Percentiles rank a stretch among this genome's conserved stretches.
phyloP scores from a whole-genome alignment of 2,888 invertebrate species.

The Lasioglossum marginatum region DNA sequence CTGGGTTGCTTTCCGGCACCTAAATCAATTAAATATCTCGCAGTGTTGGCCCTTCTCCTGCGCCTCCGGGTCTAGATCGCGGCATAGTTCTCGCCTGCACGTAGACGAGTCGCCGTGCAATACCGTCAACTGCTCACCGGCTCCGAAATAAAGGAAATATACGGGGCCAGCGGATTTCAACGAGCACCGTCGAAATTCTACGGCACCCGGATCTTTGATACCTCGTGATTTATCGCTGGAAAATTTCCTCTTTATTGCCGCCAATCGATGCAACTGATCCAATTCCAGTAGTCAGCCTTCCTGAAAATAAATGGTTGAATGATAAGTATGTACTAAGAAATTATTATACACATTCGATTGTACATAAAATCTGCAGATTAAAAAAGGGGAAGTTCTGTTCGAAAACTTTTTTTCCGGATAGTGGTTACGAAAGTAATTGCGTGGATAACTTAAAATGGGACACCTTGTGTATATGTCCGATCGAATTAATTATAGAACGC shows the following conservation, averaged over 20 bases:
- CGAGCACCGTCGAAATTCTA: background rate
- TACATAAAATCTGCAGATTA: too few species aligned
- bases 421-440: background rate
- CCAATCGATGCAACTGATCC: background rate
- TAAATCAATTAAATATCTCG: constrained; percentile 81
- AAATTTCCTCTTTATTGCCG: background rate
- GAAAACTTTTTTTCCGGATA: too few species aligned
- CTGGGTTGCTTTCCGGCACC: constrained; percentile 64
- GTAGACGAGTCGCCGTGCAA: background rate
- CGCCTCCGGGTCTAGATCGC: background rate
- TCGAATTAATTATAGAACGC: background rate
- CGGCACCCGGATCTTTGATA: background rate
- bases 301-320: background rate
- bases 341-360: background rate
- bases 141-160: background rate
- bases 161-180: background rate
- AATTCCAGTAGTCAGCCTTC: too few species aligned
- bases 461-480: background rate
- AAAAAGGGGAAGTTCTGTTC: too few species aligned
- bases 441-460: background rate
- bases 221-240: background rate
- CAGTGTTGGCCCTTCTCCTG: constrained; percentile 44
- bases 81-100: constrained; percentile 36
- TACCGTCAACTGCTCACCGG: background rate
- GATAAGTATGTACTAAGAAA: background rate